Conservation (phyloP, 2,888 invertebrate genomes). For the Heliothis peltigera region DNA sequence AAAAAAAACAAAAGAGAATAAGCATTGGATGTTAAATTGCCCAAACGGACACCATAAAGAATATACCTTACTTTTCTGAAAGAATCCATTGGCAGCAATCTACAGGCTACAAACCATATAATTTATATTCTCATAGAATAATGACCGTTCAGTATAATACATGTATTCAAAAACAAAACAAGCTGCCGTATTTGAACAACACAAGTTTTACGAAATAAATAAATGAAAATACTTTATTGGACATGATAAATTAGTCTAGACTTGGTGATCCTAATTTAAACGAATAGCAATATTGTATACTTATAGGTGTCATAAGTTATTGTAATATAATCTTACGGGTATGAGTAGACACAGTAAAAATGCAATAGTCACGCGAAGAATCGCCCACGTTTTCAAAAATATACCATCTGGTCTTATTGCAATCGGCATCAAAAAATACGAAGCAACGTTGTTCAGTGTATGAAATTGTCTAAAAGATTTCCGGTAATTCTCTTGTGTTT, state of each 20-base stretch:
- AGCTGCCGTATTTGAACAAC: slow-evolving; percentile 11
- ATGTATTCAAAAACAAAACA: neutral
- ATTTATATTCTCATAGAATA: neutral
- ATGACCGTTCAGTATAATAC: neutral
- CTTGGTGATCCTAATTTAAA: slow-evolving; percentile 20
- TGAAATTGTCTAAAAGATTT: slow-evolving; percentile 79
- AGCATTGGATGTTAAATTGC: slow-evolving; percentile 18
- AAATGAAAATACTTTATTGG: slow-evolving; percentile 19
- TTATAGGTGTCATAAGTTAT: slow-evolving; percentile 19
- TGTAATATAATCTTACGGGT: slow-evolving; percentile 73
- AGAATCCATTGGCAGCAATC: neutral
- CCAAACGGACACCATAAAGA: slow-evolving; percentile 43
- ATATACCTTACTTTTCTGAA: too few species aligned
- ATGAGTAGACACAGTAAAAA: slow-evolving; percentile 79
- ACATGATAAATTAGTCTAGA: slow-evolving; percentile 33
- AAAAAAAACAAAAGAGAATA: slow-evolving; percentile 34
- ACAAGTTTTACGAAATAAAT: slow-evolving; percentile 9
- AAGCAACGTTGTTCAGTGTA: slow-evolving; percentile 75
- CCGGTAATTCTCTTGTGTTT: slow-evolving; percentile 73
- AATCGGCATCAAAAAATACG: slow-evolving; percentile 80
- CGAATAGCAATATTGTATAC: neutral
- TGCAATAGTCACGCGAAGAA: slow-evolving; percentile 74
- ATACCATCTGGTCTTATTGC: slow-evolving; percentile 81
- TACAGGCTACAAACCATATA: neutral
- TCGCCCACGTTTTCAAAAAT: slow-evolving; percentile 81